These are phyloP conservation scores for Leucophenga maculata DNA, from an alignment of 2,888 invertebrate species.

Conservation along the genomic window DNA sequence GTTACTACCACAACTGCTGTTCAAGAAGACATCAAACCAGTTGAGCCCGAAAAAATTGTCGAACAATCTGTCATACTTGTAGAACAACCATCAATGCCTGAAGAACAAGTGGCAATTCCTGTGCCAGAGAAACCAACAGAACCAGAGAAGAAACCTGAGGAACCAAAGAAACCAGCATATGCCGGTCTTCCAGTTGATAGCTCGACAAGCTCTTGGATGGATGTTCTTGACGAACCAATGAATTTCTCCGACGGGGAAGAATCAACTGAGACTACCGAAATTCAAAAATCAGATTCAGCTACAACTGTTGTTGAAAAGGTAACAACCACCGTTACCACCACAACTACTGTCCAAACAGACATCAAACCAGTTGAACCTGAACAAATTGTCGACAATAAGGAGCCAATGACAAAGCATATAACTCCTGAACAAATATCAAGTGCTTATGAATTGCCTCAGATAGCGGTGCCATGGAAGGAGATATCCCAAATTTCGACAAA, in stretches of 20 bases:
- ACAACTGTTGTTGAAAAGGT: background rate
- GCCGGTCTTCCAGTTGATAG: slow-evolving; percentile 58
- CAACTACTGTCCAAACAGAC: no score
- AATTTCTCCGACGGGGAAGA: slow-evolving; percentile 59
- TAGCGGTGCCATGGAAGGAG: slow-evolving; percentile 37
- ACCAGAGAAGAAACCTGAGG: slow-evolving; percentile 29
- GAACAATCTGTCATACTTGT: no score
- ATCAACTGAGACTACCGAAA: background rate
- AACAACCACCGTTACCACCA: slow-evolving; percentile 25
- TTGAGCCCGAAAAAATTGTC: slow-evolving; percentile 3
- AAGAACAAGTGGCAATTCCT: slow-evolving; percentile 11
- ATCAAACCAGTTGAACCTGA: background rate
- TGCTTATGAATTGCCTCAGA: slow-evolving; percentile 34
- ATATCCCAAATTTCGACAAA: background rate
- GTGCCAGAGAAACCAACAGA: slow-evolving; percentile 2
- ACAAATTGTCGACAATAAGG: slow-evolving; percentile 1
- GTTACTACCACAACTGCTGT: slow-evolving; percentile 45
- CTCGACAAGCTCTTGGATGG: slow-evolving; percentile 59
- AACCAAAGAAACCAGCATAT: slow-evolving; percentile 41
- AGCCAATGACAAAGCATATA: background rate
- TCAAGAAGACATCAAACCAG: slow-evolving; percentile 4
- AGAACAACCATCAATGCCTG: no score
- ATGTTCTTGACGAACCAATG: slow-evolving; percentile 63
- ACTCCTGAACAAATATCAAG: slow-evolving; percentile 21
- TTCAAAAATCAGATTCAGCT: background rate